These are phyloP conservation scores for Polypedilum pembai DNA, from an alignment of 1,140 invertebrate genomes.

Conservation along the genomic window DNA sequence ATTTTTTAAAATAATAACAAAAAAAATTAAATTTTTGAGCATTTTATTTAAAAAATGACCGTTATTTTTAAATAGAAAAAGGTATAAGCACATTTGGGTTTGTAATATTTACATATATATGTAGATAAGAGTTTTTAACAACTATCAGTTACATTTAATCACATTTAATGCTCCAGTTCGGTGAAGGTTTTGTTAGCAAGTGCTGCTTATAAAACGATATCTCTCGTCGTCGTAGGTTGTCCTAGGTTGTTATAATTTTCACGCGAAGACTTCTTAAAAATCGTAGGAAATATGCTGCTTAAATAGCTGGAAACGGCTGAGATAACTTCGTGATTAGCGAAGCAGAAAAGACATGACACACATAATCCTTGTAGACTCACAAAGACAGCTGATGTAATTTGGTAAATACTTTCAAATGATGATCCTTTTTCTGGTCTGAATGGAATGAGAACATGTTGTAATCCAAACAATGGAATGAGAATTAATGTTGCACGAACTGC, in stretches of 20 bases:
- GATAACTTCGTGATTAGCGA: slow-evolving; percentile 81
- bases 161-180: not conserved
- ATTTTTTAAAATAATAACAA: no score
- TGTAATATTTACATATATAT: no score
- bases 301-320: slow-evolving; percentile 44
- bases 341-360: slow-evolving; percentile 80
- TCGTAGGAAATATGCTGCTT: slow-evolving; percentile 38
- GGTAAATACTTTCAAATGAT: slow-evolving; percentile 60
- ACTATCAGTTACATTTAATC: not conserved
- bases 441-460: slow-evolving; percentile 73
- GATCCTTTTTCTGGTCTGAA: slow-evolving; percentile 61
- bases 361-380: slow-evolving; percentile 81
- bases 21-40: no score
- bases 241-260: slow-evolving; percentile 41
- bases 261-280: slow-evolving; percentile 37
- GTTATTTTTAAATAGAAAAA: no score
- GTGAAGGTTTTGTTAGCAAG: no score
- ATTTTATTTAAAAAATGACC: no score
- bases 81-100: no score
- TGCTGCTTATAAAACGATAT: slow-evolving; percentile 40
- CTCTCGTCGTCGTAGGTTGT: slow-evolving; percentile 41
- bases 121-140: not conserved
- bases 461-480: slow-evolving; percentile 61
- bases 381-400: slow-evolving; percentile 66
- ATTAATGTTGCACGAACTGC: slow-evolving; percentile 66